Evolutionary conservation across 2,113 vertebrate genomes (phyloP).

Genomic region (Illadopsis cleaveri): DNA sequence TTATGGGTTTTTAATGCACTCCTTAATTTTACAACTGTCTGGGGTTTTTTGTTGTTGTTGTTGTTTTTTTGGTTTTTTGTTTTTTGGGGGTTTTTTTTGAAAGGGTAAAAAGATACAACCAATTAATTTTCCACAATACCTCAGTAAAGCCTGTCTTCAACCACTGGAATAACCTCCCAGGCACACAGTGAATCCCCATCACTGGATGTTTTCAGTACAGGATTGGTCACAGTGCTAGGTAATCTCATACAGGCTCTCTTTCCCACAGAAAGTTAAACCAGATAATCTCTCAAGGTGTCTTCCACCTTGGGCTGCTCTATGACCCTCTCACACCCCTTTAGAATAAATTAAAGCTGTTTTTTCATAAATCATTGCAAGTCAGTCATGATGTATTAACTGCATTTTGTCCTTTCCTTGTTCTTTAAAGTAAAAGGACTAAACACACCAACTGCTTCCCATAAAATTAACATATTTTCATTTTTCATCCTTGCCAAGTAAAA

Average conservation of each 20-base stretch:
- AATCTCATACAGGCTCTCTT: background rate
- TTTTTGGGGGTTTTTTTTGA: background rate
- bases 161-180: background rate
- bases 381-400: background rate
- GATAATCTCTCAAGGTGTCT: background rate
- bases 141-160: background rate
- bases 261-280: background rate
- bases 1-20: conserved; percentile 20
- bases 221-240: background rate
- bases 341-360: background rate
- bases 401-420: background rate
- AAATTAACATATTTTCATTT: background rate
- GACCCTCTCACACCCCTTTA: background rate
- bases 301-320: background rate
- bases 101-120: background rate
- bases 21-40: conserved; percentile 14
- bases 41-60: too few species aligned
- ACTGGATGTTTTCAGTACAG: background rate
- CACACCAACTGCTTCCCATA: background rate
- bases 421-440: background rate
- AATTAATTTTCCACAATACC: background rate
- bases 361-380: background rate
- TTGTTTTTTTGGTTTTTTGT: too few species aligned
- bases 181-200: background rate
- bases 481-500: background rate